Evolutionary conservation across 2,113 vertebrate species (phyloP).

Genomic region (Rutilus rutilus): DNA sequence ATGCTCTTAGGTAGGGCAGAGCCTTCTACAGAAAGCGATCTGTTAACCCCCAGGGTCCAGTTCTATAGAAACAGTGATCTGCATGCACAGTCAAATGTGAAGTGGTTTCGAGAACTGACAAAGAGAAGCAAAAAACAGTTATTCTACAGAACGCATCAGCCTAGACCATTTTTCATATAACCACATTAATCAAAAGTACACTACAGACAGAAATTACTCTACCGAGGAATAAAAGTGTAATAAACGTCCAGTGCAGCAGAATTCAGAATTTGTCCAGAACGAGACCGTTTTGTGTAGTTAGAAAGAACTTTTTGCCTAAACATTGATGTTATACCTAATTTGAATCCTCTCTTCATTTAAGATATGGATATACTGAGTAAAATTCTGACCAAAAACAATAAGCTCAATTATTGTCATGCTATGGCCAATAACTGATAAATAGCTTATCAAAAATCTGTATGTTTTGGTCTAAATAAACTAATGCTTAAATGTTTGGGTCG

Average conservation of each 20-base stretch:
- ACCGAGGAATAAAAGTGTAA: background rate
- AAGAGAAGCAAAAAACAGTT: background rate
- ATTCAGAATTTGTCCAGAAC: background rate
- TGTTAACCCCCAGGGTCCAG: constrained; percentile 23
- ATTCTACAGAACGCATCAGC: background rate
- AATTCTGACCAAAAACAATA: background rate
- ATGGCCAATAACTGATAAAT: background rate
- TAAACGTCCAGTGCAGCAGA: background rate
- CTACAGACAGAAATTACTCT: background rate
- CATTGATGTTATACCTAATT: background rate
- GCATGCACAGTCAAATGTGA: too few relatives aligned
- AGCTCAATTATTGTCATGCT: background rate
- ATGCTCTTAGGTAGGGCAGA: background rate
- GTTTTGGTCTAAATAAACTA: background rate
- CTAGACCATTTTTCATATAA: background rate
- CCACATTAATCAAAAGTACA: background rate
- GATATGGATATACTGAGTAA: background rate
- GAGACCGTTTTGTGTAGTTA: background rate
- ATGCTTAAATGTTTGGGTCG: background rate
- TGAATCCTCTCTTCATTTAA: background rate
- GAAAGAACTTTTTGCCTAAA: background rate
- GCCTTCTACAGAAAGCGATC: constrained; percentile 13
- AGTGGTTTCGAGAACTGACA: background rate
- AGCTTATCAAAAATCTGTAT: background rate
- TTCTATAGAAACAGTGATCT: constrained; percentile 1